Conservation (phyloP, 1,140 invertebrate species). For the Trissolcus basalis region DNA sequence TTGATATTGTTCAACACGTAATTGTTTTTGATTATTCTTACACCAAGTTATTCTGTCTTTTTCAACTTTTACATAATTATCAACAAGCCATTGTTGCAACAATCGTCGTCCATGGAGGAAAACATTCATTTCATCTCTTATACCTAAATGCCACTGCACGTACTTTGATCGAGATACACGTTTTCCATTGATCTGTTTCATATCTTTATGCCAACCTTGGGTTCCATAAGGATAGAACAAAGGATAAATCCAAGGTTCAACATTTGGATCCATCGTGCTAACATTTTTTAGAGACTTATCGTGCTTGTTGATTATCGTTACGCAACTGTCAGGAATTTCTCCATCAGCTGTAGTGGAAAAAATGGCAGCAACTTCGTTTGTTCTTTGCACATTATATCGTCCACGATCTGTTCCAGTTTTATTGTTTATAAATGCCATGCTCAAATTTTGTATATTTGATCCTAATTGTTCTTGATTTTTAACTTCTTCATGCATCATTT, state of each 20-base stretch:
- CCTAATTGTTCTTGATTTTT: neutral
- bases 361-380: too few relatives aligned
- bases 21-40: constrained; percentile 9
- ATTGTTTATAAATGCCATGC: constrained; percentile 4
- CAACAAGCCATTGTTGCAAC: constrained; percentile 4
- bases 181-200: too few relatives aligned
- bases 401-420: constrained; percentile 8
- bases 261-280: neutral
- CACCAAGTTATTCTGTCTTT: neutral
- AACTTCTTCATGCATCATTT: too few relatives aligned
- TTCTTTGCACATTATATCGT: constrained; percentile 6
- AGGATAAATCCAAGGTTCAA: too few relatives aligned
- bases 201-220: too few relatives aligned
- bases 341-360: too few relatives aligned
- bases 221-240: too few relatives aligned
- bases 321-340: too few relatives aligned
- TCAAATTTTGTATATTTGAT: constrained; percentile 4
- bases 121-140: neutral
- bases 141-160: too few relatives aligned
- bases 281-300: neutral
- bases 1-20: constrained; percentile 6
- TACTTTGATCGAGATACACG: too few relatives aligned
- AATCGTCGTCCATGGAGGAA: neutral
- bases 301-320: neutral
- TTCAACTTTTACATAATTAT: too few relatives aligned